Base-by-base conservation (phyloP, 2,113 vertebrate genomes). In the Phycodurus eques region DNA sequence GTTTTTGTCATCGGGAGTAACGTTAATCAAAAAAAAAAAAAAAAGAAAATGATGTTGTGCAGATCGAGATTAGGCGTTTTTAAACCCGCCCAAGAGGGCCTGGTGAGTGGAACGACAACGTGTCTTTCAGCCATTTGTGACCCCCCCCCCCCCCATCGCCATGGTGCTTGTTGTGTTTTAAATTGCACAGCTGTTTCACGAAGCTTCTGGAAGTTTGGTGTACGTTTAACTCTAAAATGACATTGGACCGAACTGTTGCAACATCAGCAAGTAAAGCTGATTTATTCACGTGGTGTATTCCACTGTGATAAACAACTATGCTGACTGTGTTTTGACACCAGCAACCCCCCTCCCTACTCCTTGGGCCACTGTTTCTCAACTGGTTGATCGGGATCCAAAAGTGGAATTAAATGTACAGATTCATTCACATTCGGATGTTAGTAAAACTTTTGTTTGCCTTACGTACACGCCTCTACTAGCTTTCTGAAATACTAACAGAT, bases 41-140 rank as follows among this genome's bases (percentile, higher is more conserved):
- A 5, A 0, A 13, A 65, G 14, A 22, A n/a, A n/a, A n/a, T n/a
- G n/a, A 2, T 46, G 35, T 14, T 46, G 13, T 22, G 63, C 5
- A 22, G 11, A 27, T 51, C 49, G 8, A 22, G 53, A 22, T n/a
- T 2, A 61, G 27, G 31, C 31, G 31, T 13, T 17, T 61, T 61
- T 19, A 7, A 15, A 61, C 59, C 59, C 27, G 17, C 15, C 31
- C 13, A 33, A 17, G 1, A 22, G 1, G 59, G 31, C 31, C 62
- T 22, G 20, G n/a, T 49, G 6, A 15, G 12, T 27, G 64, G 0
- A 66, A 66, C 47, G 64, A 66, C 64, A 47, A 66, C 64, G 64
- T 47, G 64, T 66, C 64, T 66, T 15, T 63, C 14, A 31, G 22
- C 44, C n/a, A 66, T 66, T 66, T 46, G 43, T 22, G 35, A 39